Base-by-base conservation (phyloP, 2,888 invertebrate genomes). In the Macrostomum cliftonense region DNA sequence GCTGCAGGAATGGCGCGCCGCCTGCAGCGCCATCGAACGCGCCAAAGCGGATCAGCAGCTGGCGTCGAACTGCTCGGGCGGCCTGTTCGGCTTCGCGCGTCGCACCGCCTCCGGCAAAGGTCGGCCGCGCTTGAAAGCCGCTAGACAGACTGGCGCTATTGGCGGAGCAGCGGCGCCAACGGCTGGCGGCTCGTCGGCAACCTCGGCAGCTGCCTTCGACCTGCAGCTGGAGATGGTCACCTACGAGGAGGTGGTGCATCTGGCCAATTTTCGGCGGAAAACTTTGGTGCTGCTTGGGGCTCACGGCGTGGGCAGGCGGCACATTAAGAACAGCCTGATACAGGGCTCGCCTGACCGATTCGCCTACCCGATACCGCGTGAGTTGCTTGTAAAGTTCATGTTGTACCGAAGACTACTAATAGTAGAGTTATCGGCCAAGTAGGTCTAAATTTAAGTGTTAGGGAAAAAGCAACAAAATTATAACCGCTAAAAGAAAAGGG, bases 331-430 rank as follows among this genome's bases (percentile, higher is more conserved):
- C 74, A 93, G 93, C 42, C 78, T 97, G 60, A 97, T 97, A 63
- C 82, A 89, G 55, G 83, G 86, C 70, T 91, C 95, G 75, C 93
- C 93, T 39, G 89, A 95, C 69, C 83, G 86, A 76, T 99, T 95
- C 75, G 95, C 97, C 64, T 97, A 97, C 76, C 97, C 97, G 54
- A 95, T 97, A 74, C 95, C 97, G 73, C 97, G 95, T 95, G 74
- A 83, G 28, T n/a, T n/a, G n/a, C n/a, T n/a, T n/a, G n/a, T n/a
- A n/a, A n/a, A n/a, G n/a, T n/a, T n/a, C n/a, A n/a, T n/a, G n/a
- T n/a, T n/a, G n/a, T n/a, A n/a, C n/a, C n/a, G n/a, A n/a, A n/a
- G n/a, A n/a, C n/a, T n/a, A n/a, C n/a, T n/a, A n/a, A n/a, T n/a
- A n/a, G n/a, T n/a, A n/a, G n/a, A n/a, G n/a, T n/a, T n/a, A n/a